Percentiles rank a stretch among this genome's conserved stretches.
Evolutionary conservation across 2,113 vertebrate species (phyloP).

Genomic region (Ursus arctos): DNA sequence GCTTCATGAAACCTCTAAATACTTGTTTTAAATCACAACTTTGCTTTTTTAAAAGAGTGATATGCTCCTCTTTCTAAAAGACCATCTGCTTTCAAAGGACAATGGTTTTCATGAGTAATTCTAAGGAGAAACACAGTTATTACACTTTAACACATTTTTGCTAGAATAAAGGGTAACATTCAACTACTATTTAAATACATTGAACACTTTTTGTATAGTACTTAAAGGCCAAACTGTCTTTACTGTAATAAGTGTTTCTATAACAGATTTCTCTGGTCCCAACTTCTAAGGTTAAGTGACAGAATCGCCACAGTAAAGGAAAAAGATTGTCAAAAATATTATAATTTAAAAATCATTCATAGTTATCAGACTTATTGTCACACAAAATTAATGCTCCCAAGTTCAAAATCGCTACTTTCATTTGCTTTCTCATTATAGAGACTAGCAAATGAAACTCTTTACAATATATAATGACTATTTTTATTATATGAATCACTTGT

Average conservation of each 20-base stretch:
- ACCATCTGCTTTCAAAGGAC: constrained; percentile 83
- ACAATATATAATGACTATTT: constrained; percentile 57
- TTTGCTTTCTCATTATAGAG: neutral
- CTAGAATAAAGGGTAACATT: constrained; percentile 71
- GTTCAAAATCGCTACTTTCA: neutral
- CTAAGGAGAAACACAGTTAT: constrained; percentile 76
- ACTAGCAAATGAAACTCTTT: constrained; percentile 44
- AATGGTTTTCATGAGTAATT: constrained; percentile 76
- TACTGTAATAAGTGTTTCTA: constrained; percentile 71
- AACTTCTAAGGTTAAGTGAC: constrained; percentile 38
- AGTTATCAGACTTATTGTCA: constrained; percentile 63
- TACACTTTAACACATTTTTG: constrained; percentile 76
- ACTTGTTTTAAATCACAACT: constrained; percentile 78
- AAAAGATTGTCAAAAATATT: constrained; percentile 52
- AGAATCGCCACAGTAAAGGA: constrained; percentile 68
- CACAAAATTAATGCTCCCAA: constrained; percentile 54
- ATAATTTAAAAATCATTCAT: constrained; percentile 71
- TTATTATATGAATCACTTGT: neutral
- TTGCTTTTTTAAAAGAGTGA: constrained; percentile 75
- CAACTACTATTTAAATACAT: constrained; percentile 58
- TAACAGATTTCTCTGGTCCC: constrained; percentile 39
- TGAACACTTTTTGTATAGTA: constrained; percentile 15
- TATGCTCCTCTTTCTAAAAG: constrained; percentile 80
- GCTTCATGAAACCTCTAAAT: constrained; percentile 71
- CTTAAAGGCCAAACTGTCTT: constrained; percentile 57